Percentiles rank a stretch among this genome's conserved stretches.
These are phyloP conservation scores for Siniperca undulata DNA, from an alignment of 2,797 vertebrate species.

Conservation along the genomic window DNA sequence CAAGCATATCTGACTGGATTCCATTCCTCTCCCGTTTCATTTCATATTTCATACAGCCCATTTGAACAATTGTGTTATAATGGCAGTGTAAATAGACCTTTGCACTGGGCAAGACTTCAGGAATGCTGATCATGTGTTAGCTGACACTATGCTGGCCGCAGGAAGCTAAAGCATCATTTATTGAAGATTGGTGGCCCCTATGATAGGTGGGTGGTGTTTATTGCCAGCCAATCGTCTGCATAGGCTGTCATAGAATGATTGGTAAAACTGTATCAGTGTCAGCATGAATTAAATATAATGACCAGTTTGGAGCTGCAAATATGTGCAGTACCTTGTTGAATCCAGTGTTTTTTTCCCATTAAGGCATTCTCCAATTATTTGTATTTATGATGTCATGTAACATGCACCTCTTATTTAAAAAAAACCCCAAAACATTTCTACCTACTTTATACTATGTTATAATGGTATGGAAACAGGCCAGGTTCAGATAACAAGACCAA, in stretches of 20 bases:
- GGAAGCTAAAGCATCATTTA: constrained; percentile 72
- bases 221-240: constrained; percentile 63
- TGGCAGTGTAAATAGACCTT: constrained; percentile 80
- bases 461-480: background rate
- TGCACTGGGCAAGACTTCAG: constrained; percentile 71
- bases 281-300: constrained; percentile 56
- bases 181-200: constrained; percentile 69
- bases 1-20: constrained; percentile 75
- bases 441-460: background rate
- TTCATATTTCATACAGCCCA: constrained; percentile 75
- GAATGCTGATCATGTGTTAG: constrained; percentile 82
- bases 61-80: constrained; percentile 80
- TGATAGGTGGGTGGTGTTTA: constrained; percentile 72
- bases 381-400: constrained; percentile 17
- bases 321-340: constrained; percentile 29
- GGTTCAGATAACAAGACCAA: constrained; percentile 5
- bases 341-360: background rate
- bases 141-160: constrained; percentile 70
- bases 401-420: constrained; percentile 7
- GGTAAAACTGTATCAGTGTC: constrained; percentile 54
- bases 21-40: constrained; percentile 76
- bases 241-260: constrained; percentile 49
- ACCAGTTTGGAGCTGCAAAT: constrained; percentile 54
- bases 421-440: background rate
- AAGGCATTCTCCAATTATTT: constrained; percentile 24